phyloP scores from a whole-genome alignment of 2,113 vertebrate species.

The Mola mola region DNA sequence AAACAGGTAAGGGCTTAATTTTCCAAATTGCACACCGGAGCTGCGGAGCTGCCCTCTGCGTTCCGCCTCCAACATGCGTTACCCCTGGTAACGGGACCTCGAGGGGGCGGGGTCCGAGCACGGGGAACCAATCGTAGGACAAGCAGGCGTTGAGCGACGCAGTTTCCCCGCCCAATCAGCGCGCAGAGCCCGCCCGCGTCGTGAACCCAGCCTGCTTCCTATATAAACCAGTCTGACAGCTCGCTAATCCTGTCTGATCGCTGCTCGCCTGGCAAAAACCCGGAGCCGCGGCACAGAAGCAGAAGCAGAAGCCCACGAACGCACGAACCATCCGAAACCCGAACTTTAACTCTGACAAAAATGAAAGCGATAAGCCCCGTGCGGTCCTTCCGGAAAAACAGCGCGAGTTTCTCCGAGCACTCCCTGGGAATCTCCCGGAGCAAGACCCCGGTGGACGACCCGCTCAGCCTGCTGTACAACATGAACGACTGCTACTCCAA shows the following conservation, averaged over 20 bases:
- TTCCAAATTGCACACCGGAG: slow-evolving; percentile 83
- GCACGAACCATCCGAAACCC: slow-evolving; percentile 13
- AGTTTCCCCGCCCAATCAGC: slow-evolving; percentile 52
- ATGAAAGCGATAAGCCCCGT: slow-evolving; percentile 99
- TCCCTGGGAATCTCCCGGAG: slow-evolving; percentile 93
- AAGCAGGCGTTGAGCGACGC: slow-evolving; percentile 57
- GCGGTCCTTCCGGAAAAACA: slow-evolving; percentile 90
- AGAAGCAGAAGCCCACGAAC: slow-evolving; percentile 37
- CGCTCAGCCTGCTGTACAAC: slow-evolving; percentile 96
- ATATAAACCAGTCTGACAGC: slow-evolving; percentile 83
- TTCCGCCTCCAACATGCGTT: slow-evolving; percentile 75
- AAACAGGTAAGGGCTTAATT: slow-evolving; percentile 85
- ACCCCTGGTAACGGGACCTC: slow-evolving; percentile 76
- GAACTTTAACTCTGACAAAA: slow-evolving; percentile 40
- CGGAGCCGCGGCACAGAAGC: slow-evolving; percentile 40
- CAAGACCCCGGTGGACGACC: slow-evolving; percentile 96
- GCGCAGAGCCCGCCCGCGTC: slow-evolving; percentile 47
- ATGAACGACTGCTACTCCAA: slow-evolving; percentile 99
- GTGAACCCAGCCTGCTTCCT: slow-evolving; percentile 69
- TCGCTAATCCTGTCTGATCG: slow-evolving; percentile 80
- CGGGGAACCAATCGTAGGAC: slow-evolving; percentile 32
- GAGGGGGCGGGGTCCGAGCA: slow-evolving; percentile 36
- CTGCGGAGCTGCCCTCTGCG: slow-evolving; percentile 72
- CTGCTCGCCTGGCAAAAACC: slow-evolving; percentile 56
- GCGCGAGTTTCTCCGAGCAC: slow-evolving; percentile 88